A percentile compares a stretch with the other conserved stretches of the same genome.
phyloP scores from a whole-genome alignment of 2,113 vertebrate genomes.

The Gnathonemus longibarbis region DNA sequence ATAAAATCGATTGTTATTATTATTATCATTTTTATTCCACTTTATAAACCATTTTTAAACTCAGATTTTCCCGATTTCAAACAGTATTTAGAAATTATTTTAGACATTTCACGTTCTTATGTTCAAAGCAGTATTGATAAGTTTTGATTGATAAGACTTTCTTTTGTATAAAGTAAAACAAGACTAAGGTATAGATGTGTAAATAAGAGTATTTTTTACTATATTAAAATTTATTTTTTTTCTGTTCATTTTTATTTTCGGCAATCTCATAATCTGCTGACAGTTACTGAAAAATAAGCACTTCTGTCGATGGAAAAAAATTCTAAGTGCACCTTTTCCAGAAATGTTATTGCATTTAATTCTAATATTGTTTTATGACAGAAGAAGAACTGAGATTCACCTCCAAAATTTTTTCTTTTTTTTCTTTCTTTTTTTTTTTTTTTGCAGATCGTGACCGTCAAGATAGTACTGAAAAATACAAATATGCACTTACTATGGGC shows the following conservation, averaged over 20 bases:
- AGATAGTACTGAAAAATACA: not conserved
- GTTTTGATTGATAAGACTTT: conserved; percentile 5
- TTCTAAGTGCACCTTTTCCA: conserved; percentile 4
- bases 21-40: not conserved
- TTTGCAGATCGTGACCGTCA: not conserved
- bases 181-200: conserved; percentile 45
- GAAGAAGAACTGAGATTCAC: not conserved
- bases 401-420: not conserved
- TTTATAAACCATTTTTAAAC: not conserved
- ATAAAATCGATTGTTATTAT: not conserved
- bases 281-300: not conserved
- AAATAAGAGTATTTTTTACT: conserved; percentile 67
- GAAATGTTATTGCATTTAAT: not conserved
- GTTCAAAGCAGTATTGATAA: not conserved
- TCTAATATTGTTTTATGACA: not conserved
- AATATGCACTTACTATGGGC: not conserved
- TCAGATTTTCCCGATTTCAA: not conserved
- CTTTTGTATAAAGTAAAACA: conserved; percentile 32
- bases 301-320: not conserved
- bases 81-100: not conserved
- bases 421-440: not conserved
- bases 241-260: conserved; percentile 36
- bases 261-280: conserved; percentile 35
- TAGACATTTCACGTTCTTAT: not conserved
- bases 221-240: conserved; percentile 46